Conservation (phyloP, 2,888 invertebrate species). For the Bombyx huttoni region DNA sequence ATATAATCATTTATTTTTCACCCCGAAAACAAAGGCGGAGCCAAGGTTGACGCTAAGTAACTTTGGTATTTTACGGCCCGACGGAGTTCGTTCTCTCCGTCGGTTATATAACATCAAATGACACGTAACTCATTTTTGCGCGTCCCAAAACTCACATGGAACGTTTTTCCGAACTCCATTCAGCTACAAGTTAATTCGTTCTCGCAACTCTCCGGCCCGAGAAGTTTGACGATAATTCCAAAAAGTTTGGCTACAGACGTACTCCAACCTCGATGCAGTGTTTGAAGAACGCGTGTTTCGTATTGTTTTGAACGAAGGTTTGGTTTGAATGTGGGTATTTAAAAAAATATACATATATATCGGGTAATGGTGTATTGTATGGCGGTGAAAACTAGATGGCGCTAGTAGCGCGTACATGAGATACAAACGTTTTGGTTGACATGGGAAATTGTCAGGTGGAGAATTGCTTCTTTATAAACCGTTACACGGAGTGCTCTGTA, state of each 20-base stretch:
- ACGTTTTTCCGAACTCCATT: slow-evolving; percentile 23
- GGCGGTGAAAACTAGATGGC: too few species aligned
- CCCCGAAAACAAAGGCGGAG: neutral
- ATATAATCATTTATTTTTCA: neutral
- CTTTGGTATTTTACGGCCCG: neutral
- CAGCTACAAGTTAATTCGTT: slow-evolving; percentile 26
- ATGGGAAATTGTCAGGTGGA: too few species aligned
- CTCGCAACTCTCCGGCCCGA: slow-evolving; percentile 20
- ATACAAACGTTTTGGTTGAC: too few species aligned
- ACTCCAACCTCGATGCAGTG: neutral
- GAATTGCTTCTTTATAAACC: too few species aligned
- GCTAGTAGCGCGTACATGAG: too few species aligned
- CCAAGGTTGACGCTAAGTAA: neutral
- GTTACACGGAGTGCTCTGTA: too few species aligned
- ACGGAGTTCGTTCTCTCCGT: neutral
- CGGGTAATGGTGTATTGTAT: too few species aligned
- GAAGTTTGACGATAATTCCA: slow-evolving; percentile 37
- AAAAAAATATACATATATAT: too few species aligned
- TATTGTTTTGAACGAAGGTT: neutral
- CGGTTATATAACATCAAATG: neutral
- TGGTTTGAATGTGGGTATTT: too few species aligned
- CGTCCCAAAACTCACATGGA: neutral
- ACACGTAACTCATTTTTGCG: neutral
- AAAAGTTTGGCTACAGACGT: slow-evolving; percentile 21
- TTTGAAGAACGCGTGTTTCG: neutral